A percentile compares a stretch with the other conserved stretches of the same genome.
phyloP scores from a whole-genome alignment of 1,140 invertebrate species.

The Tenebrio molitor region DNA sequence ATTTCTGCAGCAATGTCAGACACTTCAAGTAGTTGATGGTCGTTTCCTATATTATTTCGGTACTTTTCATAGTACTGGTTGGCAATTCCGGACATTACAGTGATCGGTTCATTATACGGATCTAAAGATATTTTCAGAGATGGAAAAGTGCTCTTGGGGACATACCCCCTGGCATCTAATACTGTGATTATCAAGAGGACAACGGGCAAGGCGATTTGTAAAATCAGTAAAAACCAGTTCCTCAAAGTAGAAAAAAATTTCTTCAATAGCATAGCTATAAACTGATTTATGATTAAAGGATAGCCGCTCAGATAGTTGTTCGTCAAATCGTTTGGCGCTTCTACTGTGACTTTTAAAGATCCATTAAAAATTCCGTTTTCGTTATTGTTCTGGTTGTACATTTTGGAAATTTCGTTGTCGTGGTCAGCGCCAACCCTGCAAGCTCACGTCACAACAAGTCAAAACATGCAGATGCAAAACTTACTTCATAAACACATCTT shows the following conservation, averaged over 20 bases:
- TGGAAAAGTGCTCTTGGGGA: slow-evolving; percentile 65
- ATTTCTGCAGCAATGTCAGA: neutral
- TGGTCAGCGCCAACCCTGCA: slow-evolving; percentile 67
- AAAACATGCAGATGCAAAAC: slow-evolving; percentile 49
- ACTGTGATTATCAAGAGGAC: slow-evolving; percentile 73
- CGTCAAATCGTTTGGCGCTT: slow-evolving; percentile 1
- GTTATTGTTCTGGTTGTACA: neutral
- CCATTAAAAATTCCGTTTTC: slow-evolving; percentile 34
- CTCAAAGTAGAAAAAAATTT: slow-evolving; percentile 70
- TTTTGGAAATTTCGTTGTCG: neutral
- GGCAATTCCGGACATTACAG: slow-evolving; percentile 56
- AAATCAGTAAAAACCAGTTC: slow-evolving; percentile 69
- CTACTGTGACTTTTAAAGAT: slow-evolving; percentile 2
- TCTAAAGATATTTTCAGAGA: slow-evolving; percentile 61
- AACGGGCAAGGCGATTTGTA: slow-evolving; percentile 72
- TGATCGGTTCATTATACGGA: slow-evolving; percentile 60
- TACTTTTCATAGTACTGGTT: neutral
- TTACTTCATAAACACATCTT: slow-evolving; percentile 92
- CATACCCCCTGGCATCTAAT: slow-evolving; percentile 59
- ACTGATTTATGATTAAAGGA: slow-evolving; percentile 69
- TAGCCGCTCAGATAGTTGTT: slow-evolving; percentile 60
- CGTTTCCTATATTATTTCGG: neutral
- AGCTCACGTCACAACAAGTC: slow-evolving; percentile 6
- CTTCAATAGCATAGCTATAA: slow-evolving; percentile 74
- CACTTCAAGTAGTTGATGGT: neutral